Conservation (phyloP, 1,140 invertebrate genomes). For the Acromyrmex charruanus region DNA sequence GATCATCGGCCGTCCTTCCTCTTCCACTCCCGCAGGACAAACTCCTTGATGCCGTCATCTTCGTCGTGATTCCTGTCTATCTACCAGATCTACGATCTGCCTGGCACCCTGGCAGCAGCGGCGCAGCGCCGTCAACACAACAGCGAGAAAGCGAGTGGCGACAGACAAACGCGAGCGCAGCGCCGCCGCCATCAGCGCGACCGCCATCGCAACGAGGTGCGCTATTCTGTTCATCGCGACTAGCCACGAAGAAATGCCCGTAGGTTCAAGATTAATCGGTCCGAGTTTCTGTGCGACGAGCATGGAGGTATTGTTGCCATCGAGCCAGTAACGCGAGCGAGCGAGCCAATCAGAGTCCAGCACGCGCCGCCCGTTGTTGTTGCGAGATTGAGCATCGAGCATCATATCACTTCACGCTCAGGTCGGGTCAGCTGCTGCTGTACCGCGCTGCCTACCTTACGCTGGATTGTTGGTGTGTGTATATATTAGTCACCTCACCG, state of each 20-base stretch:
- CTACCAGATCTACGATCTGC: neutral
- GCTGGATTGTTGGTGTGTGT: slow-evolving; percentile 34
- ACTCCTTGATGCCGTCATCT: neutral
- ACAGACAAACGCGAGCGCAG: slow-evolving; percentile 44
- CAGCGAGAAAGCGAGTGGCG: slow-evolving; percentile 34
- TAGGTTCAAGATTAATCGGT: slow-evolving; percentile 75
- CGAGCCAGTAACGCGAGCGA: slow-evolving; percentile 70
- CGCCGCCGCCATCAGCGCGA: slow-evolving; percentile 72
- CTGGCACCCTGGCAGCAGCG: slow-evolving; percentile 44
- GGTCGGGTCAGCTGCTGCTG: slow-evolving; percentile 67
- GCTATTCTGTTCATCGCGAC: slow-evolving; percentile 59
- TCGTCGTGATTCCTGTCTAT: neutral
- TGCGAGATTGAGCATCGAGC: slow-evolving; percentile 14
- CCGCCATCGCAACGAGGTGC: slow-evolving; percentile 72
- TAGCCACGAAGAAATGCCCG: slow-evolving; percentile 76
- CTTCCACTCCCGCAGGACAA: neutral
- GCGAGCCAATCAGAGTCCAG: neutral
- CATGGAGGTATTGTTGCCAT: slow-evolving; percentile 74
- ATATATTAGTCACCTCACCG: neutral
- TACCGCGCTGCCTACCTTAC: slow-evolving; percentile 52
- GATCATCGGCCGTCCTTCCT: slow-evolving; percentile 11
- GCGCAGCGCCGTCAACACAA: slow-evolving; percentile 70
- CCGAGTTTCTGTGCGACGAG: slow-evolving; percentile 70
- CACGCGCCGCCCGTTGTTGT: neutral
- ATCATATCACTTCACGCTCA: slow-evolving; percentile 48